Percentiles rank a stretch among this genome's conserved stretches.
Conservation (phyloP, 2,113 vertebrate genomes). For the Pomatorhinus ruficollis region DNA sequence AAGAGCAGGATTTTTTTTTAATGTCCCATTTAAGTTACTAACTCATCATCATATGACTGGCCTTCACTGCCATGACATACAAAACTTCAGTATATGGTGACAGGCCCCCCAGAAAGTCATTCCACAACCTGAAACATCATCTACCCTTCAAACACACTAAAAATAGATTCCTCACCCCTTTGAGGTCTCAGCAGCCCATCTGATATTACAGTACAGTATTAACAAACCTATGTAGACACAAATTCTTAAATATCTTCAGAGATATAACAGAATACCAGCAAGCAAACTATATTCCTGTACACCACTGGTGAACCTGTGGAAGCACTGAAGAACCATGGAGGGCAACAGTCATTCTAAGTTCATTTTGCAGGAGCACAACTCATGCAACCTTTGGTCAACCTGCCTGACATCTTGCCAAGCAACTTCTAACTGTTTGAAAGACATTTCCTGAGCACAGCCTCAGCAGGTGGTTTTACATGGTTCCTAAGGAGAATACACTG, state of each 20-base stretch:
- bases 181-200: slow-evolving; percentile 72
- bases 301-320: background rate
- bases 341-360: background rate
- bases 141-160: slow-evolving; percentile 72
- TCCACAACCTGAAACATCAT: slow-evolving; percentile 76
- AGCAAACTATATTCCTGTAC: background rate
- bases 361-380: background rate
- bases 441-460: background rate
- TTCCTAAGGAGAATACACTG: background rate
- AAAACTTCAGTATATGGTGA: slow-evolving; percentile 58
- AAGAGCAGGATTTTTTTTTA: background rate
- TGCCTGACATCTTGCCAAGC: slow-evolving; percentile 2
- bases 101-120: slow-evolving; percentile 67
- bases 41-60: slow-evolving; percentile 60
- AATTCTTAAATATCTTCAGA: slow-evolving; percentile 66
- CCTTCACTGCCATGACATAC: slow-evolving; percentile 52
- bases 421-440: background rate
- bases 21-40: slow-evolving; percentile 55
- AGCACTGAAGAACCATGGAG: background rate
- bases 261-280: slow-evolving; percentile 55
- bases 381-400: slow-evolving; percentile 30
- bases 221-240: slow-evolving; percentile 69
- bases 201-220: slow-evolving; percentile 73
- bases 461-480: background rate
- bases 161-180: slow-evolving; percentile 71